These are phyloP conservation scores for Scaptomyza cyrtandrae DNA, from an alignment of 2,888 invertebrate species.

Conservation along the genomic window DNA sequence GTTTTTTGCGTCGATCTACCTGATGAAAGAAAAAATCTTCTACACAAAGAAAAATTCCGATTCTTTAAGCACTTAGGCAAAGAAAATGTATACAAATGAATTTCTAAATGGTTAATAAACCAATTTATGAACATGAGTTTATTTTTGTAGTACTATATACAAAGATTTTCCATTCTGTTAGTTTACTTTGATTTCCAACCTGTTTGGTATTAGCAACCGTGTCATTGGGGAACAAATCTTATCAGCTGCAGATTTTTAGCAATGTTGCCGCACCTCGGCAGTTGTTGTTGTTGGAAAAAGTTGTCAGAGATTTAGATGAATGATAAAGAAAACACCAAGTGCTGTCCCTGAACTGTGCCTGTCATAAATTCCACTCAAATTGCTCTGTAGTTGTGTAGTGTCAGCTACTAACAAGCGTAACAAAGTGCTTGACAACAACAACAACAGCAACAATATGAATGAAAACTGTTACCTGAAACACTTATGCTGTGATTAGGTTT, in stretches of 20 bases:
- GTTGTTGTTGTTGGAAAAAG: slow-evolving; percentile 10
- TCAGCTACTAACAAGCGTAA: slow-evolving; percentile 75
- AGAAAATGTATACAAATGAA: not conserved
- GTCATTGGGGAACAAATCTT: slow-evolving; percentile 21
- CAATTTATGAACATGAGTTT: not conserved
- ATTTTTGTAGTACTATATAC: not conserved
- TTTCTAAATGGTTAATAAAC: not conserved
- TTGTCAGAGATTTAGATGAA: slow-evolving; percentile 27
- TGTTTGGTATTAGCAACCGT: slow-evolving; percentile 27
- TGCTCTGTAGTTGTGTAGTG: slow-evolving; percentile 46
- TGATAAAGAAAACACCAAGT: slow-evolving; percentile 17
- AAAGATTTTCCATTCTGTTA: not conserved
- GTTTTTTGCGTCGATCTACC: not conserved
- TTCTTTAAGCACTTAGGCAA: not conserved
- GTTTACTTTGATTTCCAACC: slow-evolving; percentile 13
- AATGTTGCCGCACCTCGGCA: slow-evolving; percentile 10
- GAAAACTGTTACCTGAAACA: slow-evolving; percentile 68
- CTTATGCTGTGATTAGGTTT: slow-evolving; percentile 69
- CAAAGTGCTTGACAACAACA: slow-evolving; percentile 55
- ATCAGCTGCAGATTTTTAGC: slow-evolving; percentile 33
- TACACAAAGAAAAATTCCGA: not conserved
- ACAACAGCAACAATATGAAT: slow-evolving; percentile 46
- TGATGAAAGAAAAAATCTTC: slow-evolving; percentile 20
- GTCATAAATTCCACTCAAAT: slow-evolving; percentile 69
- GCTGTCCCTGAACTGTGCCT: slow-evolving; percentile 39